phyloP scores from a whole-genome alignment of 2,113 vertebrate genomes.

The Ceyx cyanopectus region DNA sequence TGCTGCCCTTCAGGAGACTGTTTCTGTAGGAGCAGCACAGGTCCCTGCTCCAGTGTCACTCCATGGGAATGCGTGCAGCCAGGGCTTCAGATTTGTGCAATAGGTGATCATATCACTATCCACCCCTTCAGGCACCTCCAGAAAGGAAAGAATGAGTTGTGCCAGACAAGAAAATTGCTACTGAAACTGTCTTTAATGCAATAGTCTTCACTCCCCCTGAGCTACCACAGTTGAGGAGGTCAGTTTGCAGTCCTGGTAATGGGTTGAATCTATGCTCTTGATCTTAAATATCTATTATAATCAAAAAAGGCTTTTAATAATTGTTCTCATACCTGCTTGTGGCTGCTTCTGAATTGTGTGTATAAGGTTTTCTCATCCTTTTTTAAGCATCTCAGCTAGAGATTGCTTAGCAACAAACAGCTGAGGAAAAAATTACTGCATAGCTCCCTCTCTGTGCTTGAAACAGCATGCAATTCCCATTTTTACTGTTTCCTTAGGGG shows the following conservation, averaged over 20 bases:
- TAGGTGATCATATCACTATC: fast-evolving
- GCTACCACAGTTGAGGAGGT: not conserved
- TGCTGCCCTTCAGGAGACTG: not conserved
- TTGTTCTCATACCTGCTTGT: not conserved
- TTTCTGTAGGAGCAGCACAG: not conserved
- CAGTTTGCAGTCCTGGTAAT: not conserved
- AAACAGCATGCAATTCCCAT: not conserved
- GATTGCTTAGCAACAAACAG: not conserved
- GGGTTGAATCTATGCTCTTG: not conserved
- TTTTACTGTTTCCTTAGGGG: not conserved
- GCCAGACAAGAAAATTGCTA: not conserved
- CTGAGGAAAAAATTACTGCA: not conserved
- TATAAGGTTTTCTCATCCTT: not conserved
- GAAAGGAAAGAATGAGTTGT: not conserved
- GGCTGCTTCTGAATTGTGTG: not conserved
- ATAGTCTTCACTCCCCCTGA: not conserved
- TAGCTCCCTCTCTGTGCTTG: not conserved
- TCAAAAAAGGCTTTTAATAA: not conserved
- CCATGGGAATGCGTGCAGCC: not conserved
- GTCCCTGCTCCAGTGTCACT: not conserved
- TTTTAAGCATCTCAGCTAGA: not conserved
- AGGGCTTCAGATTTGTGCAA: not conserved
- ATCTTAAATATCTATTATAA: not conserved
- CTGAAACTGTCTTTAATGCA: not conserved
- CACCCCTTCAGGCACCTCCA: not conserved